These are phyloP conservation scores for Piprites chloris DNA, from an alignment of 2,113 vertebrate species.

Conservation along the genomic window DNA sequence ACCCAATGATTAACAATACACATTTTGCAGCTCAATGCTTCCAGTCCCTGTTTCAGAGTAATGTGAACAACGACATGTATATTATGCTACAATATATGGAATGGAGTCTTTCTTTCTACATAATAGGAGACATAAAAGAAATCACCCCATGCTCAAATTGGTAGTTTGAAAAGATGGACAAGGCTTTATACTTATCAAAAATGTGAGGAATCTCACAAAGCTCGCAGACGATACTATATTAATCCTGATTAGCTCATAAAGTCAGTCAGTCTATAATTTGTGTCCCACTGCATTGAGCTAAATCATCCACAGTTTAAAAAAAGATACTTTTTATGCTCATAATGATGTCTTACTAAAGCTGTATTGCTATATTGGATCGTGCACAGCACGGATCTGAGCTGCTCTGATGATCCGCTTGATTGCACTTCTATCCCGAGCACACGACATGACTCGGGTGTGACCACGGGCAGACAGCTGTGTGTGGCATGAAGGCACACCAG, in stretches of 20 bases:
- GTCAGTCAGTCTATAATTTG: constrained; percentile 1
- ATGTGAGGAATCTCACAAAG: neutral
- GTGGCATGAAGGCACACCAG: neutral
- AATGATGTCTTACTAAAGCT: neutral
- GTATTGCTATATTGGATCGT: neutral
- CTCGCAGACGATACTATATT: neutral
- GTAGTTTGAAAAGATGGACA: neutral
- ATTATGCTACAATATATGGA: neutral
- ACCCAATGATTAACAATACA: constrained; percentile 75
- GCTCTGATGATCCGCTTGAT: neutral
- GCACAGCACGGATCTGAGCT: neutral
- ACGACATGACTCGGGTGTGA: neutral
- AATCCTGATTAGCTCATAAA: constrained; percentile 43
- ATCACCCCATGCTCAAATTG: neutral
- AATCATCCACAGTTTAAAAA: neutral
- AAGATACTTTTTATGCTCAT: neutral
- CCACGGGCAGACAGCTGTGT: neutral
- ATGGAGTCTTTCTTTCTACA: neutral
- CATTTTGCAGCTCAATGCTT: constrained; percentile 68
- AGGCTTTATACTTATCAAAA: constrained; percentile 2
- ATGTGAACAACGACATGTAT: constrained; percentile 32
- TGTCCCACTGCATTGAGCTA: neutral
- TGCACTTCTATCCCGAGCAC: neutral
- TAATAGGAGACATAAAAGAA: constrained; percentile 16
- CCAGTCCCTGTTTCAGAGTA: constrained; percentile 63